Conservation (phyloP, 2,113 vertebrate species). For the Atrichornis clamosus region DNA sequence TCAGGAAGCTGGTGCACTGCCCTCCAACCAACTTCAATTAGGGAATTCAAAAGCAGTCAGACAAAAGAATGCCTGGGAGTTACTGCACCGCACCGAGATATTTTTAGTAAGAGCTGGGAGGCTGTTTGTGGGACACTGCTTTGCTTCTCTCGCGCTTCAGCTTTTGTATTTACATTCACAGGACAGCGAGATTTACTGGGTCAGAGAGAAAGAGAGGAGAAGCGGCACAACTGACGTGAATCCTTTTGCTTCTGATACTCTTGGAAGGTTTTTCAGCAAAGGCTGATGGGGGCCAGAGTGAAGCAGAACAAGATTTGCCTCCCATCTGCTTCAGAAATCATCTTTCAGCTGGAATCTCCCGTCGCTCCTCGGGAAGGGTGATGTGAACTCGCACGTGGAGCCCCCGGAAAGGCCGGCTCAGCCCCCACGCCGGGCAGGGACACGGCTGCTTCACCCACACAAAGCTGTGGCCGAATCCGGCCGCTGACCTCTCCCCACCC, state of each 20-base stretch:
- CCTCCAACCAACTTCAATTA: constrained; percentile 45
- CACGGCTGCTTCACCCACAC: not conserved
- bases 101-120: constrained; percentile 51
- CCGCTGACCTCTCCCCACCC: not conserved
- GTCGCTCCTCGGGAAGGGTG: rapidly evolving
- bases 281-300: not conserved
- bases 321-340: not conserved
- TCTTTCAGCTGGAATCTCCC: not conserved
- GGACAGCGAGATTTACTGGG: constrained; percentile 4
- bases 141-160: not conserved
- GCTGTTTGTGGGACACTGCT: constrained; percentile 19
- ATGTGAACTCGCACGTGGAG: rapidly evolving
- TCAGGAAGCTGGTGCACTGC: constrained; percentile 28
- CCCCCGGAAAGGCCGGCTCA: not conserved
- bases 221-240: not conserved
- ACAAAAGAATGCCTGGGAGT: constrained; percentile 68
- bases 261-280: not conserved
- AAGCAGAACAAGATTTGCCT: not conserved
- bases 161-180: constrained; percentile 2
- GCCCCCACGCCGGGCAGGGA: not conserved
- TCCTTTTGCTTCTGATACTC: not conserved
- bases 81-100: constrained; percentile 52
- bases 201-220: not conserved
- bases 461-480: rapidly evolving
- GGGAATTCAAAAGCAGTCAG: constrained; percentile 55